Evolutionary conservation across 1,140 invertebrate genomes (phyloP).

Genomic region (Cydia strobilella): DNA sequence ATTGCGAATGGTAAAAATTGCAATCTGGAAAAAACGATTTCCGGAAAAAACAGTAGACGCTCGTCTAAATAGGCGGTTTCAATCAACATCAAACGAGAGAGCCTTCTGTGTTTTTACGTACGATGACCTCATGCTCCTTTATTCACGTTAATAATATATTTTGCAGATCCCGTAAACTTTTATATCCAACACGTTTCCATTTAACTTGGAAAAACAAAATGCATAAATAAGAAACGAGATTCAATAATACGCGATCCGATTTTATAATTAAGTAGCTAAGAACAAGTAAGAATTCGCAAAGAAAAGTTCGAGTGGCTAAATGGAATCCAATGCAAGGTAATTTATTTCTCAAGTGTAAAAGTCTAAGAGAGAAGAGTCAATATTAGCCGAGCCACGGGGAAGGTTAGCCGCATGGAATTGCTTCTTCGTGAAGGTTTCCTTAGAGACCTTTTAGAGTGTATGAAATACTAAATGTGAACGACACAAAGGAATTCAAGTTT

Average conservation of each 20-base stretch:
- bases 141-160: not conserved
- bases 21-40: too few species aligned
- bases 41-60: too few species aligned
- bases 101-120: too few species aligned
- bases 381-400: constrained; percentile 9
- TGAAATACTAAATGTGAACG: not conserved
- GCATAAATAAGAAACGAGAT: constrained; percentile 20
- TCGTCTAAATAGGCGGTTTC: too few species aligned
- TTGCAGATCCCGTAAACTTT: not conserved
- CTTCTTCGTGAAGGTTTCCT: not conserved
- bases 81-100: too few species aligned
- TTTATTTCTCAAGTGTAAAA: constrained; percentile 22
- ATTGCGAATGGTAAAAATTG: too few species aligned
- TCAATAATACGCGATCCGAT: constrained; percentile 20
- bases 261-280: constrained; percentile 22
- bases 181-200: not conserved
- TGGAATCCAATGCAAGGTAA: constrained; percentile 17
- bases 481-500: not conserved
- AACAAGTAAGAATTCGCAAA: not conserved
- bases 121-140: too few species aligned
- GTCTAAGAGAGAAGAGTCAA: not conserved
- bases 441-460: not conserved
- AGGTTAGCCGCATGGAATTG: constrained; percentile 11
- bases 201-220: constrained; percentile 13
- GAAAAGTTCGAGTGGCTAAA: not conserved